Evolutionary conservation across 1,140 invertebrate species (phyloP).

Genomic region (Potamilus streckersoni): DNA sequence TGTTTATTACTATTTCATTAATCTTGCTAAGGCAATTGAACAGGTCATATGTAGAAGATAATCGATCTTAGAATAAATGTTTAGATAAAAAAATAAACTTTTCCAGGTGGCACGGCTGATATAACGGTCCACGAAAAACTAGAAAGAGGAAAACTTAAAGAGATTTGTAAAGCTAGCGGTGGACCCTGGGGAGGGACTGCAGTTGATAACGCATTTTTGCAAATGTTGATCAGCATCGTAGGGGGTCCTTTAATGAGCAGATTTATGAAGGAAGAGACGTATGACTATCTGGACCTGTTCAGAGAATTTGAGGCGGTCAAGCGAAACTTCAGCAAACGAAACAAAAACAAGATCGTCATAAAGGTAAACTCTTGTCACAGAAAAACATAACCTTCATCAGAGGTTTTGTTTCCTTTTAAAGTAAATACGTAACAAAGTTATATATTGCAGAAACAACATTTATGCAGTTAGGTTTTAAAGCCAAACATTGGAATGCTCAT

Average conservation of each 20-base stretch:
- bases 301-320: slow-evolving; percentile 4
- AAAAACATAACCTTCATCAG: too few species aligned
- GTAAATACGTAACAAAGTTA: too few species aligned
- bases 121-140: background rate
- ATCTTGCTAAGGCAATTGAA: too few species aligned
- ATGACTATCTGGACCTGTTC: background rate
- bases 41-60: too few species aligned
- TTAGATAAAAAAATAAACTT: background rate
- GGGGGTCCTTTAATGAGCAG: background rate
- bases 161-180: slow-evolving; percentile 2
- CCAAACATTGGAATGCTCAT: too few species aligned
- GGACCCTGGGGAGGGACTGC: slow-evolving; percentile 8
- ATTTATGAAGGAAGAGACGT: background rate
- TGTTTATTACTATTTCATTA: too few species aligned
- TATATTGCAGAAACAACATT: too few species aligned
- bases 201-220: slow-evolving; percentile 1
- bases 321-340: background rate
- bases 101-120: slow-evolving; percentile 4
- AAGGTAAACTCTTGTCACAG: too few species aligned
- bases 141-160: background rate
- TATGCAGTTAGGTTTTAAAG: too few species aligned
- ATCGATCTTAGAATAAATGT: background rate
- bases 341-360: too few species aligned
- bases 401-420: too few species aligned
- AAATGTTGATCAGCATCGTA: background rate